Evolutionary conservation across 2,113 vertebrate species (phyloP).

Genomic region (Xerus inauris): DNA sequence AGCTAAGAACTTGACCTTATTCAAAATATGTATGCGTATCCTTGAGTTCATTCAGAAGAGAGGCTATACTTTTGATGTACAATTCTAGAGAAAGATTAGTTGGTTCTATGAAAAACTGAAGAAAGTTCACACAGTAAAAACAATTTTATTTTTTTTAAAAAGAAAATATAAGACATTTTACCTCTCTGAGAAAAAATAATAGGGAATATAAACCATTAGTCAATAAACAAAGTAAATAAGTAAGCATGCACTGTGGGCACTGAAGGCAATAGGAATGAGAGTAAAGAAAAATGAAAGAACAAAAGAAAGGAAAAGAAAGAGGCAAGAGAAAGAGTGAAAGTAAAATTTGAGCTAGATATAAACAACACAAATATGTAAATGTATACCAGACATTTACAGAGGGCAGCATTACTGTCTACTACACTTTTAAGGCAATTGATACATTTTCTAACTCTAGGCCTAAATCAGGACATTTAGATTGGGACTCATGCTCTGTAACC

Average conservation of each 20-base stretch:
- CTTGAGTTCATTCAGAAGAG: background rate
- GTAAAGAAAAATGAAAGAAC: background rate
- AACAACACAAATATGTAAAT: background rate
- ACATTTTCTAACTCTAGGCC: background rate
- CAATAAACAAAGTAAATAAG: background rate
- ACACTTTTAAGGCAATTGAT: background rate
- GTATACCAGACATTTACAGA: background rate
- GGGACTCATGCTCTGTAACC: background rate
- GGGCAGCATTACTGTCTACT: background rate
- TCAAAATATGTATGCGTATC: background rate
- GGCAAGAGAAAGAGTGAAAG: background rate
- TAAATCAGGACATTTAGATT: background rate
- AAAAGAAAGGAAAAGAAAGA: background rate
- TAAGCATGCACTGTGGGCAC: background rate
- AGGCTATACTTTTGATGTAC: background rate
- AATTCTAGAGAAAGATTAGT: background rate
- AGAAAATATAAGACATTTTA: background rate
- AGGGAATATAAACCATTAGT: background rate
- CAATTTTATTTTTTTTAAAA: background rate
- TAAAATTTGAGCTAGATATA: background rate
- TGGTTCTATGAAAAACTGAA: slow-evolving; percentile 34
- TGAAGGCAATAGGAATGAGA: background rate
- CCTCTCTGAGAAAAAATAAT: background rate
- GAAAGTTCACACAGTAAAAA: background rate
- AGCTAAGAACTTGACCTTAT: background rate